Evolutionary conservation across 2,797 vertebrate genomes (phyloP).

Genomic region (Gymnopithys bicolor): DNA sequence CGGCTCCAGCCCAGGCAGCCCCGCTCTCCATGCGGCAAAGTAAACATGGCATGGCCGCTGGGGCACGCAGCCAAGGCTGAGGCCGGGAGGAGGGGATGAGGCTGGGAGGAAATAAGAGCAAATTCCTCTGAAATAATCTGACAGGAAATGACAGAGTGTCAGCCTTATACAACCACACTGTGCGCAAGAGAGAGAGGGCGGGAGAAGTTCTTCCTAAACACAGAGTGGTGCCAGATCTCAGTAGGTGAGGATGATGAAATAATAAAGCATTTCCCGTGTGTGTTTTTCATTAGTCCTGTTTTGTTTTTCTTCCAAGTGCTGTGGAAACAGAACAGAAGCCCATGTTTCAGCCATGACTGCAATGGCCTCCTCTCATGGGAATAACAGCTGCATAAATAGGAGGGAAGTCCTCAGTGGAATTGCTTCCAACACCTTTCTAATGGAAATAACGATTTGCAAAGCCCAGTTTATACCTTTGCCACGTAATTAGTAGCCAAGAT

Average conservation of each 20-base stretch:
- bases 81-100: constrained; percentile 67
- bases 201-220: constrained; percentile 86
- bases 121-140: constrained; percentile 92
- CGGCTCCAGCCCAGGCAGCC: constrained; percentile 36
- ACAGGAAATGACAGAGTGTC: constrained; percentile 94
- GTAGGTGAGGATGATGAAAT: constrained; percentile 99
- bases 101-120: constrained; percentile 91
- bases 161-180: constrained; percentile 77
- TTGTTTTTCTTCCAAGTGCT: constrained; percentile 98
- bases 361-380: constrained; percentile 88
- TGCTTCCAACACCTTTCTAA: constrained; percentile 90
- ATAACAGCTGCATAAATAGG: constrained; percentile 90
- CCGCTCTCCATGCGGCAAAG: constrained; percentile 80
- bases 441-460: constrained; percentile 96
- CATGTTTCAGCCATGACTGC: constrained; percentile 85
- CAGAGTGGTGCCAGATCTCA: constrained; percentile 89
- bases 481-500: constrained; percentile 84
- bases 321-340: constrained; percentile 97
- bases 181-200: constrained; percentile 70
- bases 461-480: constrained; percentile 83
- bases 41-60: constrained; percentile 81
- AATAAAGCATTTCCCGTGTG: constrained; percentile 99
- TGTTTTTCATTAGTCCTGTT: constrained; percentile 98
- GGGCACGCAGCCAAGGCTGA: constrained; percentile 77
- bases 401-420: constrained; percentile 73